Conservation (phyloP, 2,888 invertebrate species). For the Dynastes grantii region DNA sequence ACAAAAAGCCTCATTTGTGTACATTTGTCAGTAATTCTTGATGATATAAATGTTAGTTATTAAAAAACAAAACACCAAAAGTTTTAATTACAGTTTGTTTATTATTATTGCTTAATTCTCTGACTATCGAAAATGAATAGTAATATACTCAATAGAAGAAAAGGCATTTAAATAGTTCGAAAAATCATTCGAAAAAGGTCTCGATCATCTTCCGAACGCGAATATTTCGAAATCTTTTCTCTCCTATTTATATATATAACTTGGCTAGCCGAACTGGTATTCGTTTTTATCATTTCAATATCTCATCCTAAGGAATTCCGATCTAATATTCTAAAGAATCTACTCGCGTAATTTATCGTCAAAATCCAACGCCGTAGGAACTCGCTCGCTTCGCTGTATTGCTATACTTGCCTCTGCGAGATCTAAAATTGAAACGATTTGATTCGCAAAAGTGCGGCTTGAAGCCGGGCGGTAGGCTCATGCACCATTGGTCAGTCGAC, state of each 20-base stretch:
- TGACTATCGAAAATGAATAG: too few relatives aligned
- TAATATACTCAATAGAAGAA: too few relatives aligned
- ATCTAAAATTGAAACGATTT: constrained; percentile 26
- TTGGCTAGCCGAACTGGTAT: constrained; percentile 10
- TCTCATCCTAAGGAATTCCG: constrained; percentile 8
- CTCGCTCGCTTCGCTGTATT: not conserved
- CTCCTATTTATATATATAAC: constrained; percentile 11
- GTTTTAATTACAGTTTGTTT: too few relatives aligned
- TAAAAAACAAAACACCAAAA: too few relatives aligned
- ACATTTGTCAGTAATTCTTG: too few relatives aligned
- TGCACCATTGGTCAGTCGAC: constrained; percentile 35
- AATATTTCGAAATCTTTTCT: constrained; percentile 14
- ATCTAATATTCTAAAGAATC: constrained; percentile 16
- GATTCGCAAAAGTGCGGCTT: constrained; percentile 11
- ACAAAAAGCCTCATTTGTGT: too few relatives aligned
- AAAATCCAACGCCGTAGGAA: constrained; percentile 1
- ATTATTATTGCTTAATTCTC: too few relatives aligned
- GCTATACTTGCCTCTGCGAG: not conserved
- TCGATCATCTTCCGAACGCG: constrained; percentile 1
- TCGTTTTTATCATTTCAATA: constrained; percentile 13
- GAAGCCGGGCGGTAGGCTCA: constrained; percentile 13
- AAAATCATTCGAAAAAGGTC: not conserved
- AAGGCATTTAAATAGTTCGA: not conserved
- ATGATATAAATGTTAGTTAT: too few relatives aligned
- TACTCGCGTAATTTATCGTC: constrained; percentile 20